phyloP scores from a whole-genome alignment of 1,140 invertebrate species.

The Rhopalosiphum padi region DNA sequence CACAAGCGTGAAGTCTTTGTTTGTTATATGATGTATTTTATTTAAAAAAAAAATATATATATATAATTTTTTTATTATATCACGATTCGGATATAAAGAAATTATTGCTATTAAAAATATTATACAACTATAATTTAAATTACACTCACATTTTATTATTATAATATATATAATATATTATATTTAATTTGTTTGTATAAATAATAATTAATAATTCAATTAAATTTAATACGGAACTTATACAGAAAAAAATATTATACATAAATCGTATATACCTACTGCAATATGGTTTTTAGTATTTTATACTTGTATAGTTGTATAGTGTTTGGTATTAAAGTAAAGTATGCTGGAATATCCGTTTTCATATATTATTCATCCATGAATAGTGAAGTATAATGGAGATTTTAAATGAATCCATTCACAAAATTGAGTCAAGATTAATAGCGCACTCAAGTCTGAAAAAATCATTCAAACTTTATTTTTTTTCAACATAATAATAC shows the following conservation, averaged over 20 bases:
- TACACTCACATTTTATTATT: background rate
- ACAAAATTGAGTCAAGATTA: slow-evolving; percentile 41
- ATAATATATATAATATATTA: background rate
- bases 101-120: background rate
- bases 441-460: slow-evolving; percentile 11
- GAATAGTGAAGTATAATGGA: background rate
- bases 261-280: background rate
- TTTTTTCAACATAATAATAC: background rate
- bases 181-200: background rate
- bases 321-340: background rate
- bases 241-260: background rate
- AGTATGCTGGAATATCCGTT: background rate
- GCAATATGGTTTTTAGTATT: background rate
- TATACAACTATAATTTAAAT: background rate
- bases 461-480: slow-evolving; percentile 21
- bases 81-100: background rate
- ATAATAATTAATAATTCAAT: background rate
- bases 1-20: background rate
- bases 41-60: background rate
- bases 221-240: background rate
- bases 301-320: slow-evolving; percentile 19
- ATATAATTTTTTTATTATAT: background rate
- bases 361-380: background rate
- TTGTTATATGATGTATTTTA: background rate
- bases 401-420: slow-evolving; percentile 25